These are phyloP conservation scores for Diorhabda carinulata DNA, from an alignment of 1,140 invertebrate genomes.

Conservation along the genomic window DNA sequence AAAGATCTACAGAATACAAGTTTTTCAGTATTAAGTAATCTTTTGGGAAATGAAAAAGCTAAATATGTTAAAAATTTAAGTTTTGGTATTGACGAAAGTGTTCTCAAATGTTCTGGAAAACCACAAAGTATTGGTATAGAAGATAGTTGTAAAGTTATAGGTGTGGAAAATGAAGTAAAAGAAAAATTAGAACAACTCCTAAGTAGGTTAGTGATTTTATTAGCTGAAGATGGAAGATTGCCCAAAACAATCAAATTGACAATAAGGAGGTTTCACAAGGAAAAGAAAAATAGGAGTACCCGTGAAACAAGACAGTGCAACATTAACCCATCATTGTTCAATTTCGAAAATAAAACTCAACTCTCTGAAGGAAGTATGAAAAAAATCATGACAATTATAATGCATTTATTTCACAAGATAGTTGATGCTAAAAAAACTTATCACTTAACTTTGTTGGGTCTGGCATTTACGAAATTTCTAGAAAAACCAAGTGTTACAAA, in stretches of 20 bases:
- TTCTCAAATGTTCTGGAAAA: conserved; percentile 66
- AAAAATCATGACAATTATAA: conserved; percentile 65
- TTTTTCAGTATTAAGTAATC: conserved; percentile 55
- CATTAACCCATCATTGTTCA: conserved; percentile 62
- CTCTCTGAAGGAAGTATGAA: conserved; percentile 56
- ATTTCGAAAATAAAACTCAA: conserved; percentile 50
- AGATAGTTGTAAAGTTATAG: conserved; percentile 64
- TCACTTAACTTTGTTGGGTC: conserved; percentile 70
- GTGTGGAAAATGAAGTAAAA: conserved; percentile 65
- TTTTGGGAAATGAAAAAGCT: conserved; percentile 64
- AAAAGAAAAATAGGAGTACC: conserved; percentile 54
- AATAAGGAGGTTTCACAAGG: conserved; percentile 63
- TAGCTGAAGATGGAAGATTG: conserved; percentile 70
- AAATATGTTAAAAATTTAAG: conserved; percentile 63
- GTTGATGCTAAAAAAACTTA: conserved; percentile 69
- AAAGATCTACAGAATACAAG: conserved; percentile 62
- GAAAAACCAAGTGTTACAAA: conserved; percentile 60
- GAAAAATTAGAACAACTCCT: conserved; percentile 63
- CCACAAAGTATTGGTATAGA: conserved; percentile 70
- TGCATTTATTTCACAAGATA: conserved; percentile 70
- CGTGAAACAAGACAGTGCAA: conserved; percentile 70
- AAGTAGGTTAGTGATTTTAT: conserved; percentile 63
- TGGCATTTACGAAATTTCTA: conserved; percentile 75
- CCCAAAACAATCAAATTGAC: conserved; percentile 70
- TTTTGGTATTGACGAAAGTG: conserved; percentile 64